A percentile compares a stretch with the other conserved stretches of the same genome.
Evolutionary conservation across 2,888 invertebrate genomes (phyloP).

Genomic region (Rutpela maculata): DNA sequence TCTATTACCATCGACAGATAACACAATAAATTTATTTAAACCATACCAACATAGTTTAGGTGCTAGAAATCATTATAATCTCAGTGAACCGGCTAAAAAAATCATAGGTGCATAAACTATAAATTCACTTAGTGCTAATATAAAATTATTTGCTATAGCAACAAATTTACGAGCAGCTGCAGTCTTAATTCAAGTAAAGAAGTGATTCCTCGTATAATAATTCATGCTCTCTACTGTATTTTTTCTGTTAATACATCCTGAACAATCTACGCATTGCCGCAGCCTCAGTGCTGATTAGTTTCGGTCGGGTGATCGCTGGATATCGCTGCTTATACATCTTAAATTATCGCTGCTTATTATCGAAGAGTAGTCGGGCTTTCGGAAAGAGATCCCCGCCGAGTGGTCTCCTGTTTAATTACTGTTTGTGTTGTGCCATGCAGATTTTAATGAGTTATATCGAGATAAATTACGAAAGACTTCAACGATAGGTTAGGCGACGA

Average conservation of each 20-base stretch:
- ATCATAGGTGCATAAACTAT: not conserved
- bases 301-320: conserved; percentile 49
- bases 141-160: not conserved
- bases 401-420: conserved; percentile 61
- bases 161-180: not conserved
- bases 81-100: not conserved
- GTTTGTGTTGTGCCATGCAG: conserved; percentile 56
- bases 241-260: conserved; percentile 37
- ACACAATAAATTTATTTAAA: too few relatives aligned
- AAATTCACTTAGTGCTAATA: not conserved
- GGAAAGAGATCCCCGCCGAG: conserved; percentile 49
- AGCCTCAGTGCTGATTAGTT: conserved; percentile 45
- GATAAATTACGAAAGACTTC: conserved; percentile 54
- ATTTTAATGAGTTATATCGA: conserved; percentile 60
- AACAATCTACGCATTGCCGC: conserved; percentile 30
- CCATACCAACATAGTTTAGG: too few relatives aligned
- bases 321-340: conserved; percentile 43
- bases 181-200: not conserved
- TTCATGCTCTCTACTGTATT: conserved; percentile 34
- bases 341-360: conserved; percentile 49
- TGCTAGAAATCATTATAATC: not conserved
- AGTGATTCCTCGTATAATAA: conserved; percentile 20
- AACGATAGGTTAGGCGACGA: not conserved
- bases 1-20: too few relatives aligned
- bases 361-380: conserved; percentile 25